A percentile compares a stretch with the other conserved stretches of the same genome.
phyloP scores from a whole-genome alignment of 2,113 vertebrate genomes.

The Pao palembangensis region DNA sequence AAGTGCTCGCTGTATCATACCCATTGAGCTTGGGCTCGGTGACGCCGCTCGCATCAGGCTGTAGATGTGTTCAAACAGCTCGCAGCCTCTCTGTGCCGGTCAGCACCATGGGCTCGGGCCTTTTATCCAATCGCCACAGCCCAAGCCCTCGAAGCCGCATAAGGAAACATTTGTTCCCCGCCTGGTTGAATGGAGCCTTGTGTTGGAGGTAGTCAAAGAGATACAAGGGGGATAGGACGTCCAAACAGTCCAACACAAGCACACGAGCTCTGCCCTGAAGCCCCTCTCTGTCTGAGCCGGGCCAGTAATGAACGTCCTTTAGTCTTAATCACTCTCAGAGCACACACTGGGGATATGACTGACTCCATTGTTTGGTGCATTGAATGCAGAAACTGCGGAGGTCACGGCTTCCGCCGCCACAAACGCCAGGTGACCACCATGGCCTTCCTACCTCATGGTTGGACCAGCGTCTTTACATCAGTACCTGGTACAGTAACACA shows the following conservation, averaged over 20 bases:
- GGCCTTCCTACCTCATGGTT: not conserved
- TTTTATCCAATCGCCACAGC: constrained; percentile 61
- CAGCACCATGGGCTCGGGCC: constrained; percentile 57
- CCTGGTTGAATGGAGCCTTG: constrained; percentile 88
- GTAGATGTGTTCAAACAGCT: not conserved
- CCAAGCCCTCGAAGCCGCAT: constrained; percentile 76
- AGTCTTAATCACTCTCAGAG: constrained; percentile 64
- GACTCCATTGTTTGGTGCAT: constrained; percentile 63
- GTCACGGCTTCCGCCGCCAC: constrained; percentile 10
- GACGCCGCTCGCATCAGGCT: constrained; percentile 14
- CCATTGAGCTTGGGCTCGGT: constrained; percentile 12
- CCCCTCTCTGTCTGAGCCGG: constrained; percentile 65
- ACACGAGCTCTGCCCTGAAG: constrained; percentile 71
- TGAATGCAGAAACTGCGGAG: constrained; percentile 30
- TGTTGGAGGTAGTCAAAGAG: constrained; percentile 80
- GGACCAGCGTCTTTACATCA: not conserved
- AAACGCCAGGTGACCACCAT: constrained; percentile 9
- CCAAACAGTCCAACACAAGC: constrained; percentile 75
- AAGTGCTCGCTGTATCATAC: constrained; percentile 12
- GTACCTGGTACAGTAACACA: too few relatives aligned
- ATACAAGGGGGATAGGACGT: constrained; percentile 77
- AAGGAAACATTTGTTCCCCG: constrained; percentile 91
- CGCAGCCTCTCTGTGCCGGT: constrained; percentile 12
- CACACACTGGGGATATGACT: constrained; percentile 65
- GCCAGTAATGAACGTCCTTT: constrained; percentile 51